Percentiles rank a stretch among this genome's conserved stretches.
phyloP scores from a whole-genome alignment of 2,888 invertebrate species.

The Cephus sareptanus region DNA sequence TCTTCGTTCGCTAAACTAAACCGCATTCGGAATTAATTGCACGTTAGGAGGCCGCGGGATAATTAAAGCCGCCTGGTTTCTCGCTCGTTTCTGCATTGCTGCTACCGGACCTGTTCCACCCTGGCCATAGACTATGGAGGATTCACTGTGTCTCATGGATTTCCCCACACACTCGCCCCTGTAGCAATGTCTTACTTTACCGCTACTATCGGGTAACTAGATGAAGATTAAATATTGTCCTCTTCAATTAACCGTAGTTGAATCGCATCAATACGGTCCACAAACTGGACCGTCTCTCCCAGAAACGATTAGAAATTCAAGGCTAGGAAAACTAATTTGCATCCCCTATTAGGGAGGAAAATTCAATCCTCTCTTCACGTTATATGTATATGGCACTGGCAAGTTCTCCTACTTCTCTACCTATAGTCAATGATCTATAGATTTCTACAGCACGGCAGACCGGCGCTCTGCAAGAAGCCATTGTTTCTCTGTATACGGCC shows the following conservation, averaged over 20 bases:
- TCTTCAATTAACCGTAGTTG: not conserved
- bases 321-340: conserved; percentile 30
- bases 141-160: not conserved
- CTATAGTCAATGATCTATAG: conserved; percentile 36
- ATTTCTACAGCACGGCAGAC: conserved; percentile 25
- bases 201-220: not conserved
- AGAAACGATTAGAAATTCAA: conserved; percentile 37
- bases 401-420: conserved; percentile 9
- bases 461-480: conserved; percentile 35
- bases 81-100: conserved; percentile 40
- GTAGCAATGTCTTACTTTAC: not conserved
- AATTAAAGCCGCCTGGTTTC: conserved; percentile 57
- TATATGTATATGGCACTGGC: conserved; percentile 11
- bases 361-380: conserved; percentile 21
- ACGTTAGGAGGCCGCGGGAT: conserved; percentile 58
- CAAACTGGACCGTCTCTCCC: conserved; percentile 3
- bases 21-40: conserved; percentile 62
- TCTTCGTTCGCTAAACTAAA: conserved; percentile 61
- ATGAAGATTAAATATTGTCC: not conserved
- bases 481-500: conserved; percentile 37
- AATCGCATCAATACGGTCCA: not conserved
- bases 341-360: conserved; percentile 14
- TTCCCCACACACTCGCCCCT: not conserved
- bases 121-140: not conserved
- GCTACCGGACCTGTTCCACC: conserved; percentile 43